A percentile compares a stretch with the other conserved stretches of the same genome.
Conservation (phyloP, 2,113 vertebrate genomes). For the Myocastor coypus region DNA sequence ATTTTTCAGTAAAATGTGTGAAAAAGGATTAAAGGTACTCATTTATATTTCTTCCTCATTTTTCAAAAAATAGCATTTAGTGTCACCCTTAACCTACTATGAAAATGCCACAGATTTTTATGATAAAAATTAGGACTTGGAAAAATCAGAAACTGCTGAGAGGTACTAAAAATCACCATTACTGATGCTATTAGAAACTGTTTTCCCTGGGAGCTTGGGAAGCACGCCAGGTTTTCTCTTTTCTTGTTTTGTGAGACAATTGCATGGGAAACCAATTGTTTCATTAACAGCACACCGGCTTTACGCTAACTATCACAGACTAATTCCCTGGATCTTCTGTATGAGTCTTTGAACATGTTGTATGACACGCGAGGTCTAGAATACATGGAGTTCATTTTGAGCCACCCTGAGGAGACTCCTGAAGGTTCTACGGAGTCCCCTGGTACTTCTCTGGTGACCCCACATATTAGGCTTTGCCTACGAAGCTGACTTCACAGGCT, state of each 20-base stretch:
- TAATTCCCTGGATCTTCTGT: slow-evolving; percentile 25
- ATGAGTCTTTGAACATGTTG: not conserved
- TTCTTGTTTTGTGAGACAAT: slow-evolving; percentile 34
- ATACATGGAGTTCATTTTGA: slow-evolving; percentile 49
- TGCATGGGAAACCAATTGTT: not conserved
- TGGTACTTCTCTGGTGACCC: not conserved
- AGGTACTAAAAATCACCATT: slow-evolving; percentile 79
- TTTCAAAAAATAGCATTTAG: slow-evolving; percentile 41
- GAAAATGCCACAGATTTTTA: slow-evolving; percentile 78
- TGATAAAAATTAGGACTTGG: slow-evolving; percentile 81
- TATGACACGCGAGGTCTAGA: not conserved
- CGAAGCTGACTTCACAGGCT: not conserved
- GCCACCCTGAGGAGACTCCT: slow-evolving; percentile 36
- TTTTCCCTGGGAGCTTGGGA: not conserved
- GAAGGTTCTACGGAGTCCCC: not conserved
- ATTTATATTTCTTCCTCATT: not conserved
- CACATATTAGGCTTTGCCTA: not conserved
- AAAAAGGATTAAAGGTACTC: not conserved
- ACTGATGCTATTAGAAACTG: slow-evolving; percentile 74
- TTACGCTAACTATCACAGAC: slow-evolving; percentile 53
- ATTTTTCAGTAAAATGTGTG: not conserved
- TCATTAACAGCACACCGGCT: slow-evolving; percentile 18
- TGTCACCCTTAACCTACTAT: slow-evolving; percentile 74
- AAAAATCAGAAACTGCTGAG: slow-evolving; percentile 78
- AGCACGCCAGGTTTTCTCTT: slow-evolving; percentile 55